Conservation (phyloP, 2,113 vertebrate genomes). For the Raja brachyura region DNA sequence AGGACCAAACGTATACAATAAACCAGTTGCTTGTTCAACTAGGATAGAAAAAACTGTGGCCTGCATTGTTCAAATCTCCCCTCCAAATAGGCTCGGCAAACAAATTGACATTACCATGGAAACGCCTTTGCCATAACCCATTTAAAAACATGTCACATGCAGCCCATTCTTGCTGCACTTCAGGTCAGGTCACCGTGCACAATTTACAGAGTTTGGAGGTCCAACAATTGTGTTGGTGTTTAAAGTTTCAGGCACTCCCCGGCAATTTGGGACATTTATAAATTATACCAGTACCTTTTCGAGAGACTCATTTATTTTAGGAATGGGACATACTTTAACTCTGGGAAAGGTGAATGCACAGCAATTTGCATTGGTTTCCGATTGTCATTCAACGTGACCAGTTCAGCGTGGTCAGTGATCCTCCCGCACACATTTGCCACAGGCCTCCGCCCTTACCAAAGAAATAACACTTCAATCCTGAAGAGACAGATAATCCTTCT, state of each 20-base stretch:
- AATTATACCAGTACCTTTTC: background rate
- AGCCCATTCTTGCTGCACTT: background rate
- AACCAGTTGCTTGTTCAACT: background rate
- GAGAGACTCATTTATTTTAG: background rate
- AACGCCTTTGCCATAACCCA: background rate
- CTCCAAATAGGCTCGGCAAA: background rate
- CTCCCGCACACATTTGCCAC: no score
- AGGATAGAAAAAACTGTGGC: background rate
- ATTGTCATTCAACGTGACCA: background rate
- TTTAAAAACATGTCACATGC: slow-evolving; percentile 31
- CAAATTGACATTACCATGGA: slow-evolving; percentile 10
- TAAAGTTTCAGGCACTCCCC: background rate
- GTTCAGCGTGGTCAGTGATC: background rate
- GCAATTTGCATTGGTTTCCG: background rate
- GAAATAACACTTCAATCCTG: background rate
- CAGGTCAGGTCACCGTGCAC: slow-evolving; percentile 12
- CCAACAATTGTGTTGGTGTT: slow-evolving; percentile 7
- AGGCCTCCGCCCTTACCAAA: background rate
- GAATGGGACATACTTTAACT: background rate
- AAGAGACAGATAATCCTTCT: no score
- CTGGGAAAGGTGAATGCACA: background rate
- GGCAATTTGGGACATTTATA: background rate
- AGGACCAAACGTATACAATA: background rate
- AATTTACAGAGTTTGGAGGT: slow-evolving; percentile 6
- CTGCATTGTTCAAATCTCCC: background rate